A percentile compares a stretch with the other conserved stretches of the same genome.
These are phyloP conservation scores for Pterocles gutturalis DNA, from an alignment of 2,113 vertebrate species.

Conservation along the genomic window DNA sequence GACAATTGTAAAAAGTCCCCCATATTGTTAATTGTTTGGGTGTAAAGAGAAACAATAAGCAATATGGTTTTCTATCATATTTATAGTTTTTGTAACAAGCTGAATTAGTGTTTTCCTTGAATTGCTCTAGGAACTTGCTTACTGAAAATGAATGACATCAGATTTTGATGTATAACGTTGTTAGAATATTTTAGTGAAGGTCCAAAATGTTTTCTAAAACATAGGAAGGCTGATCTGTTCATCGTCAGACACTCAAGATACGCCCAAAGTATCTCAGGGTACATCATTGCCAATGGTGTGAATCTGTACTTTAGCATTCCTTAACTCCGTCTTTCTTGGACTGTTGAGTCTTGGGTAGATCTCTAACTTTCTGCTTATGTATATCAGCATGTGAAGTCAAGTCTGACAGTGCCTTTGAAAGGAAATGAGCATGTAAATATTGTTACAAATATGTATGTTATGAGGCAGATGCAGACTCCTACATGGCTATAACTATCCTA, in stretches of 20 bases:
- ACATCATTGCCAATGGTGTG: not conserved
- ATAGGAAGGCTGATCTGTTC: not conserved
- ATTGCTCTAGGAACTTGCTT: not conserved
- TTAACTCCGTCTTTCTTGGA: not conserved
- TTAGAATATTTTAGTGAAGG: not conserved
- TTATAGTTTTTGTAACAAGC: not conserved
- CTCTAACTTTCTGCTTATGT: not conserved
- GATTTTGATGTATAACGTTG: not conserved
- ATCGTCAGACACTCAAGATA: not conserved
- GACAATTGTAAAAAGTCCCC: not conserved
- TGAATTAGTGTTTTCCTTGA: not conserved
- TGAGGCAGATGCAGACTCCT: slow-evolving; percentile 11
- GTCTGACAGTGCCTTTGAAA: not conserved
- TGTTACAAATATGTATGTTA: not conserved
- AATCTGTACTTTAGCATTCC: not conserved
- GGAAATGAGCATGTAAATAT: not conserved
- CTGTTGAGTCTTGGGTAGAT: not conserved
- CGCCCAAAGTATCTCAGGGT: not conserved
- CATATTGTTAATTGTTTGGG: not conserved
- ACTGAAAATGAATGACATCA: not conserved
- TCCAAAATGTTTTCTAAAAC: slow-evolving; percentile 10
- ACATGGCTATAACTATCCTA: not conserved
- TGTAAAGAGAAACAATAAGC: not conserved
- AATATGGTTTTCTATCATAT: not conserved
- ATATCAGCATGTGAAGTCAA: not conserved